Conservation (phyloP, 2,113 vertebrate genomes). For the Aphelocoma coerulescens region DNA sequence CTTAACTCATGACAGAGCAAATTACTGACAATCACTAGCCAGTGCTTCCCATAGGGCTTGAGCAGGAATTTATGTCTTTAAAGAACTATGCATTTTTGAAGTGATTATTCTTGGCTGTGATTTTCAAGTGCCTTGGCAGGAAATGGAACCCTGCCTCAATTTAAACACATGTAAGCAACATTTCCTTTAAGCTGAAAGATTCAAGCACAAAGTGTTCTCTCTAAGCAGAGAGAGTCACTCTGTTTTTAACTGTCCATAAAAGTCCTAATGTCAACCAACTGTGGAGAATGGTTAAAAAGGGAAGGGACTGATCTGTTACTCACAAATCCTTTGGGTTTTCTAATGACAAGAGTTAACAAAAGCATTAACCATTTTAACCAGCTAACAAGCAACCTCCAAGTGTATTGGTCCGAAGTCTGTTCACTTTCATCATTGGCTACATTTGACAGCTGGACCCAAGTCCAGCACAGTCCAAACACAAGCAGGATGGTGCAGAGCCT, state of each 20-base stretch:
- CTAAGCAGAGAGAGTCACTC: background rate
- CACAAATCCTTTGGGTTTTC: background rate
- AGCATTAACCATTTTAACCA: background rate
- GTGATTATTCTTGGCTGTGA: background rate
- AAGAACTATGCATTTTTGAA: background rate
- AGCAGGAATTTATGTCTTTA: background rate
- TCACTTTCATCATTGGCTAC: background rate
- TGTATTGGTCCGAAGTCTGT: background rate
- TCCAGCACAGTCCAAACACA: background rate
- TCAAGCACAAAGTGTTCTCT: conserved; percentile 7
- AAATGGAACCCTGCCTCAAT: background rate
- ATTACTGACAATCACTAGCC: background rate
- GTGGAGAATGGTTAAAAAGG: background rate
- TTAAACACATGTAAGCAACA: background rate
- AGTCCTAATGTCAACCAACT: background rate
- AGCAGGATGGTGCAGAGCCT: background rate
- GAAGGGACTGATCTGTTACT: background rate
- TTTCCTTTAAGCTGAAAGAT: background rate
- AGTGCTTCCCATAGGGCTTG: background rate
- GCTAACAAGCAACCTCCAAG: background rate
- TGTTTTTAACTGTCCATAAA: background rate
- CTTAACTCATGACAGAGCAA: background rate
- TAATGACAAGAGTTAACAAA: background rate
- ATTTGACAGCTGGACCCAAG: background rate
- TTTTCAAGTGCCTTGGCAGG: conserved; percentile 1